Evolutionary conservation across 2,888 invertebrate species (phyloP).

Genomic region (Tribolium freemani): DNA sequence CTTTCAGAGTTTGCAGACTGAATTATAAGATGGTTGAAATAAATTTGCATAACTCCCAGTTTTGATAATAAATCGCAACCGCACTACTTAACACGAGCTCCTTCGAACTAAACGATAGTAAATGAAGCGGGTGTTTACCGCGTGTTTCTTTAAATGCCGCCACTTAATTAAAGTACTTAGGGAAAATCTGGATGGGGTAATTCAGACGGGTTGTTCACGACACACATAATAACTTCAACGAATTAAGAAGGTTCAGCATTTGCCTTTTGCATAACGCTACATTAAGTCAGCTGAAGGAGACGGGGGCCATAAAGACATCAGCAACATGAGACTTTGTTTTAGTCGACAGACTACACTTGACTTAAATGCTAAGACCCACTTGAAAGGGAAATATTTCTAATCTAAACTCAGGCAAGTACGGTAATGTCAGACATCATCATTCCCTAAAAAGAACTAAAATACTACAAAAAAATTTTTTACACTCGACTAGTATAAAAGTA

Average conservation of each 20-base stretch:
- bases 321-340: conserved; percentile 1
- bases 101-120: conserved; percentile 24
- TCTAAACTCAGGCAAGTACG: too few relatives aligned
- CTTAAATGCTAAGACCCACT: not conserved
- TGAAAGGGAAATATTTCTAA: not conserved
- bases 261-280: conserved; percentile 16
- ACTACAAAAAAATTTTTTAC: too few relatives aligned
- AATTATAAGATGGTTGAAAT: not conserved
- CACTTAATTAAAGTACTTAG: conserved; percentile 39
- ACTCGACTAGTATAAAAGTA: too few relatives aligned
- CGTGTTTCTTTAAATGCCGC: conserved; percentile 43
- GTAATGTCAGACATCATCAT: too few relatives aligned
- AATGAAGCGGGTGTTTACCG: conserved; percentile 29
- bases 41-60: not conserved
- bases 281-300: conserved; percentile 18
- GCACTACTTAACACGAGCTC: conserved; percentile 19
- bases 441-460: too few relatives aligned
- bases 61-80: conserved; percentile 30
- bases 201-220: conserved; percentile 32
- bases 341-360: not conserved
- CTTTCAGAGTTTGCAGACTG: not conserved
- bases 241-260: conserved; percentile 31
- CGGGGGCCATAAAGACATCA: conserved; percentile 18
- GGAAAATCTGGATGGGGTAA: conserved; percentile 34
- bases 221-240: conserved; percentile 23